Evolutionary conservation across 2,113 vertebrate genomes (phyloP).

Genomic region (Pseudorectes ferrugineus): DNA sequence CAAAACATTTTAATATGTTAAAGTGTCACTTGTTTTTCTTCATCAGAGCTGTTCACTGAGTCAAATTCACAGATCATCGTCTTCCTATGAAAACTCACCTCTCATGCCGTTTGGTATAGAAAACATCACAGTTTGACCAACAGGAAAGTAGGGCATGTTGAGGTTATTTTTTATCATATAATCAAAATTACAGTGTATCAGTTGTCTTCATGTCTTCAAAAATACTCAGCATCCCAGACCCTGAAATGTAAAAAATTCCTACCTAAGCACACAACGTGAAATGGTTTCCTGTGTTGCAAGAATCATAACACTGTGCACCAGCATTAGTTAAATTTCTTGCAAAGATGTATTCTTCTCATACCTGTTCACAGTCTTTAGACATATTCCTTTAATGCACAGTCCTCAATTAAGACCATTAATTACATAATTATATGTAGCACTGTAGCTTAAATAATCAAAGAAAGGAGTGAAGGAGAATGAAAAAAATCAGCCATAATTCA

Average conservation of each 20-base stretch:
- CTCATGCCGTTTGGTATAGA: not conserved
- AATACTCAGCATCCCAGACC: not conserved
- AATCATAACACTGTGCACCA: not conserved
- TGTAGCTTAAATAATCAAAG: not conserved
- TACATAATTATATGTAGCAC: not conserved
- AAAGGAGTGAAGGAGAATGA: not conserved
- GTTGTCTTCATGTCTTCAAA: not conserved
- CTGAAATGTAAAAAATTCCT: not conserved
- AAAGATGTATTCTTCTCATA: not conserved
- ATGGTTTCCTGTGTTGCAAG: not conserved
- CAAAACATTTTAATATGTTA: not conserved
- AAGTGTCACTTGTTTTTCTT: not conserved
- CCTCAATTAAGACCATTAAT: not conserved
- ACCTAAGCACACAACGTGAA: rapidly evolving
- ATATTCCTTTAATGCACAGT: not conserved
- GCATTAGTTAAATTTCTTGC: not conserved
- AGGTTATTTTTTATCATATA: not conserved
- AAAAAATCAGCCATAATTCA: not conserved
- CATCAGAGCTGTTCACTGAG: not conserved
- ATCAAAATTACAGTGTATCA: not conserved
- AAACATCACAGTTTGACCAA: not conserved
- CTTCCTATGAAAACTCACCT: not conserved
- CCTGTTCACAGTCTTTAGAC: not conserved
- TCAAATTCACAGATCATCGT: not conserved
- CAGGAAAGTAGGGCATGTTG: not conserved